phyloP scores from a whole-genome alignment of 2,888 invertebrate species.

The Philereme transversata region DNA sequence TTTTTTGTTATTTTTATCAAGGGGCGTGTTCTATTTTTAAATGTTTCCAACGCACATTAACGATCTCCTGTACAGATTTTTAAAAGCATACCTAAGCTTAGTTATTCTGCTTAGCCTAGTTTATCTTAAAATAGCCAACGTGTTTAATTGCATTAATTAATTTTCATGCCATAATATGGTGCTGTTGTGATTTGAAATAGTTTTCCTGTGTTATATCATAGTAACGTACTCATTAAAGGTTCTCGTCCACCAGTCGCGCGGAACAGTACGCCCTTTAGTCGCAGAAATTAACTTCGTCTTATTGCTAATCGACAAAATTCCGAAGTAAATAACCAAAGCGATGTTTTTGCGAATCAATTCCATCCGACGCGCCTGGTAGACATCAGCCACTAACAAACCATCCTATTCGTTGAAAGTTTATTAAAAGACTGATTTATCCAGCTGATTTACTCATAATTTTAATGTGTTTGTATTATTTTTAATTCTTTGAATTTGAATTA shows the following conservation, averaged over 20 bases:
- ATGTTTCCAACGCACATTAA: constrained; percentile 61
- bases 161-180: constrained; percentile 58
- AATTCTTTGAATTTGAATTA: constrained; percentile 31
- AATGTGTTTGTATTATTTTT: constrained; percentile 33
- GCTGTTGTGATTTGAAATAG: constrained; percentile 63
- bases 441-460: constrained; percentile 40
- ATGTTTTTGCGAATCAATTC: too few relatives aligned
- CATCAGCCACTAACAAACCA: constrained; percentile 23
- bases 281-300: too few relatives aligned
- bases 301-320: too few relatives aligned
- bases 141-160: constrained; percentile 37
- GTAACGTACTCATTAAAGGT: neutral
- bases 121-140: constrained; percentile 28
- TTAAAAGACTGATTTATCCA: constrained; percentile 69
- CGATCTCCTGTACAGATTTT: constrained; percentile 57
- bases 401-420: constrained; percentile 47
- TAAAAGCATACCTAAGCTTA: constrained; percentile 46
- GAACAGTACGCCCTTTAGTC: too few relatives aligned
- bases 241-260: too few relatives aligned
- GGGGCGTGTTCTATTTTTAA: constrained; percentile 36
- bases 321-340: too few relatives aligned
- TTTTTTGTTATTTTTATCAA: constrained; percentile 37
- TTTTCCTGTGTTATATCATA: constrained; percentile 59
- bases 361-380: too few relatives aligned
- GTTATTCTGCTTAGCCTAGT: constrained; percentile 43